Conservation (phyloP, 2,888 invertebrate species). For the Cataglyphis livida region DNA sequence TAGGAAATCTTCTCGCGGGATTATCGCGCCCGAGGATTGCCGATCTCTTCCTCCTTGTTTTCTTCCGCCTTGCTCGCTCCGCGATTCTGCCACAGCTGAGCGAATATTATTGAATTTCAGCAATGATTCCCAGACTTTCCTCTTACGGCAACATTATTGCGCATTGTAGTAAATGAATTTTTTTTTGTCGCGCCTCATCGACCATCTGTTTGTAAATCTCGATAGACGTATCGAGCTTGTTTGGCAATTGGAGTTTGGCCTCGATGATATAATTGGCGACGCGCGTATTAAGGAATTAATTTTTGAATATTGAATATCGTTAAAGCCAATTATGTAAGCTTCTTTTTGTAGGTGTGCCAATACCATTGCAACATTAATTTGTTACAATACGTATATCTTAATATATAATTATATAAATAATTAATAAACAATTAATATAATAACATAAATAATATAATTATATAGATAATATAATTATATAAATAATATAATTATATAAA, state of each 20-base stretch:
- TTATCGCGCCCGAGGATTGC: constrained; percentile 64
- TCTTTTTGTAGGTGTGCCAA: neutral
- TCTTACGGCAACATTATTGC: constrained; percentile 7
- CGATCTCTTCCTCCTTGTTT: constrained; percentile 30
- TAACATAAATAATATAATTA: too few species aligned
- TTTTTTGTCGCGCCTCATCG: constrained; percentile 17
- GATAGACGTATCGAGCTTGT: constrained; percentile 11
- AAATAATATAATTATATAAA: too few species aligned
- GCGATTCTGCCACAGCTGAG: neutral
- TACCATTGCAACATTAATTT: neutral
- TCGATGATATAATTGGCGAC: constrained; percentile 31
- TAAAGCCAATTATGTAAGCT: neutral
- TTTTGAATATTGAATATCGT: constrained; percentile 5
- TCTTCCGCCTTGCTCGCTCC: constrained; percentile 13
- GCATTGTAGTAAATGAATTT: constrained; percentile 19
- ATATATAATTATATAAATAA: neutral
- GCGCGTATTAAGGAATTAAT: constrained; percentile 17
- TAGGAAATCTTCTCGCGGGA: constrained; percentile 66
- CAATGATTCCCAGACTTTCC: constrained; percentile 17
- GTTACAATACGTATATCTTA: too few species aligned
- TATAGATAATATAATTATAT: too few species aligned
- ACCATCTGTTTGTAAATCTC: constrained; percentile 9
- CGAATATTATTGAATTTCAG: constrained; percentile 50
- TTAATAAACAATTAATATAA: too few species aligned
- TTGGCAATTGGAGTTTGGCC: constrained; percentile 23